Conservation (phyloP, 1,140 invertebrate genomes). For the Aphelenchoides avenae region DNA sequence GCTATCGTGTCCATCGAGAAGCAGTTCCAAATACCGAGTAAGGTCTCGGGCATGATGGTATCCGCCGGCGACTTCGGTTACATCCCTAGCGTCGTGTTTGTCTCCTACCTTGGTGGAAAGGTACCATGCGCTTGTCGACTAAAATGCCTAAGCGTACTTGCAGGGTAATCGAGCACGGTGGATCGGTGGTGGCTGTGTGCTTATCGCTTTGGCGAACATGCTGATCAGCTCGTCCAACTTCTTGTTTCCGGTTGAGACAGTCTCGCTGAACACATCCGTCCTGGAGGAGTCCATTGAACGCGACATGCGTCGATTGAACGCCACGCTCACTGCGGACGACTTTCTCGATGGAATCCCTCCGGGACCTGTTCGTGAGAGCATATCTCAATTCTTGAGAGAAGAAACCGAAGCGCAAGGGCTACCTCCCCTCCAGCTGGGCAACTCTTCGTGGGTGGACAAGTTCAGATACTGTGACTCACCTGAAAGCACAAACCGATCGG, state of each 20-base stretch:
- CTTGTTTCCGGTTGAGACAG: slow-evolving; percentile 41
- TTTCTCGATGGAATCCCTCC: slow-evolving; percentile 19
- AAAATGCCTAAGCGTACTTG: background rate
- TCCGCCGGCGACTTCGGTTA: slow-evolving; percentile 56
- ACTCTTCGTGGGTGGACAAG: slow-evolving; percentile 17
- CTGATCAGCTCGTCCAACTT: slow-evolving; percentile 56
- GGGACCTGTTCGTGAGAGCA: too few species aligned
- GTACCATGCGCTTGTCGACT: slow-evolving; percentile 18
- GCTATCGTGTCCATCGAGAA: slow-evolving; percentile 48
- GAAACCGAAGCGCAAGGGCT: too few species aligned
- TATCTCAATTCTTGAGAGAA: too few species aligned
- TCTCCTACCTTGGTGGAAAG: slow-evolving; percentile 55
- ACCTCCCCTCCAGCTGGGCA: background rate
- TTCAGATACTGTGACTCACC: background rate
- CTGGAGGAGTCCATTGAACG: slow-evolving; percentile 17
- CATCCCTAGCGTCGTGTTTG: slow-evolving; percentile 57
- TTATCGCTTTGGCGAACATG: slow-evolving; percentile 56
- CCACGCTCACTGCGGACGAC: slow-evolving; percentile 9
- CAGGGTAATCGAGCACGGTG: slow-evolving; percentile 50
- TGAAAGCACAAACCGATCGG: background rate
- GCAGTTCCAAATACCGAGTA: slow-evolving; percentile 58
- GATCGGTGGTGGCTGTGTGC: slow-evolving; percentile 54
- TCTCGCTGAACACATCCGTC: slow-evolving; percentile 10
- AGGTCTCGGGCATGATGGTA: slow-evolving; percentile 55
- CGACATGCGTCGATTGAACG: slow-evolving; percentile 9